Evolutionary conservation across 2,113 vertebrate species (phyloP).

Genomic region (Otus sunia): DNA sequence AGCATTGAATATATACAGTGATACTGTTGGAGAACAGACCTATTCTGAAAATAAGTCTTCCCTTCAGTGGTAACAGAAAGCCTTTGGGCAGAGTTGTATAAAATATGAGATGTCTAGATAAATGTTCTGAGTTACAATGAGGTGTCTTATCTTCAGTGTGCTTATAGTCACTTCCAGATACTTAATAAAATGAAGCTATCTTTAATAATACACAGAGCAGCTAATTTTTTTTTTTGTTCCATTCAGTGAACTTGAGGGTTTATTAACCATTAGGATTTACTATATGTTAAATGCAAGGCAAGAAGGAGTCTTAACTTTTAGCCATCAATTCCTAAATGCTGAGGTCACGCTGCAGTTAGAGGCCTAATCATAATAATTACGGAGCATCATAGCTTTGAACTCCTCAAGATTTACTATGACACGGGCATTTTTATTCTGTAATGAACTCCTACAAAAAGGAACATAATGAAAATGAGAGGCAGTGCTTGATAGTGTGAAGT

Average conservation of each 20-base stretch:
- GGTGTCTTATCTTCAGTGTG: not conserved
- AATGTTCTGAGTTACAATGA: not conserved
- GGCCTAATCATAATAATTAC: not conserved
- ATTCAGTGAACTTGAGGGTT: not conserved
- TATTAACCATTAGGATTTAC: not conserved
- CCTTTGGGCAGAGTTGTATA: not conserved
- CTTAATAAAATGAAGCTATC: not conserved
- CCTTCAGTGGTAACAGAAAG: not conserved
- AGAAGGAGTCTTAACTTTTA: not conserved
- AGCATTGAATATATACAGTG: not conserved
- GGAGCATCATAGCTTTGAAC: not conserved
- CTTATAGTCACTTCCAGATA: not conserved
- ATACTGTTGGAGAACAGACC: not conserved
- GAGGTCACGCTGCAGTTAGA: not conserved
- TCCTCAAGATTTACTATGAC: not conserved
- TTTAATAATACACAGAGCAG: not conserved
- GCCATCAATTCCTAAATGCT: not conserved
- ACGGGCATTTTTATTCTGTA: not conserved
- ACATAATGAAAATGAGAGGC: not conserved
- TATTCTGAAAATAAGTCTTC: not conserved
- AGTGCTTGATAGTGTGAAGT: not conserved
- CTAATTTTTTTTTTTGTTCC: not conserved
- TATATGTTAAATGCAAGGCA: not conserved
- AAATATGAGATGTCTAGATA: not conserved
- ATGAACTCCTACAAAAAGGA: not conserved